Base-by-base conservation (phyloP, 2,113 vertebrate genomes). In the Sander vitreus region DNA sequence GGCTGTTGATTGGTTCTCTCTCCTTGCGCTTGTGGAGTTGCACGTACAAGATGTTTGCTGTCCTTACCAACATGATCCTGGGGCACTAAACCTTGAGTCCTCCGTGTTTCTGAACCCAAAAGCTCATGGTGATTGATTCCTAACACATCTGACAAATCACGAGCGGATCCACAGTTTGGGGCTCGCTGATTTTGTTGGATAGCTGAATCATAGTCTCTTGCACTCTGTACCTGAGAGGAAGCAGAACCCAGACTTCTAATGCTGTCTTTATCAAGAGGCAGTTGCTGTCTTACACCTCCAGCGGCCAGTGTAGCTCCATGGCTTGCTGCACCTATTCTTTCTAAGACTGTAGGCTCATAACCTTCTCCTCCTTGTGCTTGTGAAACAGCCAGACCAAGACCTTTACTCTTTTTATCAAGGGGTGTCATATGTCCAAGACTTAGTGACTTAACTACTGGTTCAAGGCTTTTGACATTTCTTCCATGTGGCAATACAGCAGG, bases 51-150 rank as follows among this genome's bases (percentile, higher is more conserved):
- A 54, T 81, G 48, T 66, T 70, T 81, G 39, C 15, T 0, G 14
- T 65, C 74, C 47, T 84, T 76, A 7, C 25, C 76, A 4, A 21
- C 5, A 1, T 57, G 73, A 3, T 8, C 33, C 65, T 48, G 85
- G 13, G 73, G 43, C 0, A 18, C 45, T 43, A 36, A 69, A 60
- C 70, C 51, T 8, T 59, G 67, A 59, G 9, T 39, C 59, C 57
- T 78, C 53, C 76, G 69, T n/a, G 51, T 25, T 57, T 85, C 83
- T 69, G 65, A 65, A 21, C 72, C 82, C 50, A 84, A 50, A 63
- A 62, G 43, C 51, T 70, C 59, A 63, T 16, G 81, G 12, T 23
- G 73, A 36, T 60, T 54, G 21, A 78, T 69, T 21, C 64, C 54
- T 10, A 76, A 43, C 5, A 11, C 1, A 21, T 65, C 81, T 57